These are phyloP conservation scores for Stegastes partitus DNA, from an alignment of 2,113 vertebrate species.

Conservation along the genomic window DNA sequence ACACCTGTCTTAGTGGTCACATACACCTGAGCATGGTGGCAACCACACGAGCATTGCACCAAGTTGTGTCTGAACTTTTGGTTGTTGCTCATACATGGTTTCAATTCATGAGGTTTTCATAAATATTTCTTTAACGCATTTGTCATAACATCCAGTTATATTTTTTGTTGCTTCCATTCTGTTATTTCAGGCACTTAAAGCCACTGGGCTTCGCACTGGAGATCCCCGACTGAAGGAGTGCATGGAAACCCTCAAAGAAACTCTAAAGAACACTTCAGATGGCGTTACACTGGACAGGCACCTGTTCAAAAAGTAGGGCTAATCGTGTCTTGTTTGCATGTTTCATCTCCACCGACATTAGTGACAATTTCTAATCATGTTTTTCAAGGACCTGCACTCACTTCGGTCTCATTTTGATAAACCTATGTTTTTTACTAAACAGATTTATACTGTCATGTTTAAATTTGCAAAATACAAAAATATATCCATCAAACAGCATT, in stretches of 20 bases:
- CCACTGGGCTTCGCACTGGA: conserved; percentile 94
- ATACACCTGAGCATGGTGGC: too few relatives aligned
- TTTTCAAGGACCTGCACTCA: neutral
- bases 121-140: neutral
- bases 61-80: too few relatives aligned
- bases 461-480: conserved; percentile 16
- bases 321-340: neutral
- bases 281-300: conserved; percentile 96
- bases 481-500: conserved; percentile 17
- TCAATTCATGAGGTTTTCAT: neutral
- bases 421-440: conserved; percentile 10
- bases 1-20: neutral
- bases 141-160: neutral
- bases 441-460: conserved; percentile 33
- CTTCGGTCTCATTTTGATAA: conserved; percentile 8
- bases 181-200: conserved; percentile 91
- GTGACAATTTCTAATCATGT: neutral
- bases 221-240: conserved; percentile 98
- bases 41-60: too few relatives aligned
- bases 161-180: neutral
- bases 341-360: neutral
- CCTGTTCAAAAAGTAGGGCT: conserved; percentile 95
- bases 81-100: neutral
- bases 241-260: conserved; percentile 96
- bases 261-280: conserved; percentile 92